Conservation (phyloP, 2,113 vertebrate species). For the Chunga burmeisteri region DNA sequence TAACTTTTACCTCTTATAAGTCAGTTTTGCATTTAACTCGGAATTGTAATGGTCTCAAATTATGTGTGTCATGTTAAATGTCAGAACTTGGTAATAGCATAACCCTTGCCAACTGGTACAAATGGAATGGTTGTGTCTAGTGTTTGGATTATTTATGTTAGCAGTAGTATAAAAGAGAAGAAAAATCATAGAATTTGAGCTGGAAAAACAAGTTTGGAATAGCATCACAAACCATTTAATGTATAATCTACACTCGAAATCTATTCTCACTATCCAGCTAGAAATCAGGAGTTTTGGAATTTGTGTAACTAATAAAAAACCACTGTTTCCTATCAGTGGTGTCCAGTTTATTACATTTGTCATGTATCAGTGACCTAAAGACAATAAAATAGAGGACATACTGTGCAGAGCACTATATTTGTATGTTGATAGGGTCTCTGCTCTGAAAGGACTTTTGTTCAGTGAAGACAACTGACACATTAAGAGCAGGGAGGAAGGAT, state of each 20-base stretch:
- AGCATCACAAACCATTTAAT: not conserved
- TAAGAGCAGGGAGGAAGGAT: not conserved
- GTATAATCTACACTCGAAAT: not conserved
- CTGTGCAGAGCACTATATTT: not conserved
- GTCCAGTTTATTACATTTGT: not conserved
- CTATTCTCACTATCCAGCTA: not conserved
- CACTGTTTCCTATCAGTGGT: not conserved
- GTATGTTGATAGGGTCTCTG: not conserved
- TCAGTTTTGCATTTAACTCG: constrained; percentile 3
- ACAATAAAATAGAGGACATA: not conserved
- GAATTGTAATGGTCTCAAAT: constrained; percentile 8
- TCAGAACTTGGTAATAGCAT: not conserved
- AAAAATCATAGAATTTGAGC: not conserved
- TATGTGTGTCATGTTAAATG: not conserved
- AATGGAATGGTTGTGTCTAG: not conserved
- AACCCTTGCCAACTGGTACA: not conserved
- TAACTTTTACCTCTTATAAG: not conserved
- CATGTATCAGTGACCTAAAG: not conserved
- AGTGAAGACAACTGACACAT: not conserved
- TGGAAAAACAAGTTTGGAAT: not conserved
- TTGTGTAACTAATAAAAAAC: not conserved
- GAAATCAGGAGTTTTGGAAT: not conserved
- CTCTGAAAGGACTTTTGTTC: not conserved
- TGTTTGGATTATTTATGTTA: not conserved
- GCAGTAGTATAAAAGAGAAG: not conserved